phyloP scores from a whole-genome alignment of 2,888 invertebrate genomes.

The Gerris lacustris region DNA sequence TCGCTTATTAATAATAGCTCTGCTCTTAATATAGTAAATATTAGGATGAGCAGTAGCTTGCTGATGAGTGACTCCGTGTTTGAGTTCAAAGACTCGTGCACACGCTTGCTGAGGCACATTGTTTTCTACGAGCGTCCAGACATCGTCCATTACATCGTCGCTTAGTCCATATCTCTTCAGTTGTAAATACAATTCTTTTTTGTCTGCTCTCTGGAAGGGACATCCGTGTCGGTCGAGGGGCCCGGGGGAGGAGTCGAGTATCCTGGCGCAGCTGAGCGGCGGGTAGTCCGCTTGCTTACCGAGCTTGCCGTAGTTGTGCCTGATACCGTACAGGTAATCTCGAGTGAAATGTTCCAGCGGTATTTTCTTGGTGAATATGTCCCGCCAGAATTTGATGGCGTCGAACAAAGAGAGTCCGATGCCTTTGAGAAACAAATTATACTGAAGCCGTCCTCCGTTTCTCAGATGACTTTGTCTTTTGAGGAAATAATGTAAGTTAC shows the following conservation, averaged over 20 bases:
- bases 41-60: constrained; percentile 20
- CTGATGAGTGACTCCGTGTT: constrained; percentile 10
- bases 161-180: not conserved
- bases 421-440: constrained; percentile 22
- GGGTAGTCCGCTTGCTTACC: constrained; percentile 24
- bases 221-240: constrained; percentile 23
- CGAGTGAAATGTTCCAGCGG: constrained; percentile 9
- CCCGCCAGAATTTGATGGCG: constrained; percentile 21
- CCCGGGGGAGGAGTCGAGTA: constrained; percentile 18
- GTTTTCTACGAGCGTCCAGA: constrained; percentile 8
- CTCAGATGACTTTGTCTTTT: constrained; percentile 19
- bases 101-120: constrained; percentile 21
- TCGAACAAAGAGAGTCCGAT: constrained; percentile 20
- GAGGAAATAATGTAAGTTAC: constrained; percentile 19
- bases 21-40: constrained; percentile 19
- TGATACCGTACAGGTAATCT: constrained; percentile 20
- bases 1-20: not conserved
- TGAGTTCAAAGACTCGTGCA: constrained; percentile 18
- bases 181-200: not conserved
- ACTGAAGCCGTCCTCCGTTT: constrained; percentile 24
- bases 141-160: not conserved
- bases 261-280: constrained; percentile 21
- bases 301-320: constrained; percentile 21
- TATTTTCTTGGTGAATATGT: constrained; percentile 23
- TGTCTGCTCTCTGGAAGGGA: constrained; percentile 16